Evolutionary conservation across 2,888 invertebrate species (phyloP), one percentile per base, ranked within the genome.

Genomic region (Apotomis turbidana): DNA sequence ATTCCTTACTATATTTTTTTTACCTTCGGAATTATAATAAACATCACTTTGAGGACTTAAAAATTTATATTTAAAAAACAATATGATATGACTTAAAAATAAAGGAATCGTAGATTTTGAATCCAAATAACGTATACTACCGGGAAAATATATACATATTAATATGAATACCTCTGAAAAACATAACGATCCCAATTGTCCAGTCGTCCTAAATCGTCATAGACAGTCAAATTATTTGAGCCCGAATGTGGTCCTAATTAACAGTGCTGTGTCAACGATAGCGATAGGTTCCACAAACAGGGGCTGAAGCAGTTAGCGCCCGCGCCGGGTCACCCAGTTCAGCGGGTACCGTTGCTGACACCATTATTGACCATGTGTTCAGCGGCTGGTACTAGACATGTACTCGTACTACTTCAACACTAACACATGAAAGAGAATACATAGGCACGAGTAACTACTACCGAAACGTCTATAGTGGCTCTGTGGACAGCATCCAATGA

Each of bases 271-370:
- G 86, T 75, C 75, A 84, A 81, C 75, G 55, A 75, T 71, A 74
- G 62, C 70, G 77, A 77, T 79, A 76, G 75, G 44, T 77, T 79
- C 77, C 75, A 78, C 81, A 85, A 85, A 83, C 80, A 83, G 81
- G 84, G 83, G 83, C 80, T 77, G 75, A 78, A 80, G 78, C 81
- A 86, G 85, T 89, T 88, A 86, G 83, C 86, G 75, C 78, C 76
- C 57, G 52, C 52, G 77, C 79, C 78, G 78, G 88, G 89, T 89
- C 88, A 90, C 90, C 90, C 78, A 89, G 79, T 90, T 89, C 88
- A 87, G 81, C 55, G 5, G 61, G 62, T 83, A 84, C 90, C 87
- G 90, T 89, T 85, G 79, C 68, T 13, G 62, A 77, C 80, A 70
- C 74, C 74, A 70, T 74, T 78, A 75, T 68, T 70, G 46, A 15